phyloP scores from a whole-genome alignment of 64 coral and sea anemone genomes.

The Stichodactyla mertensii region DNA sequence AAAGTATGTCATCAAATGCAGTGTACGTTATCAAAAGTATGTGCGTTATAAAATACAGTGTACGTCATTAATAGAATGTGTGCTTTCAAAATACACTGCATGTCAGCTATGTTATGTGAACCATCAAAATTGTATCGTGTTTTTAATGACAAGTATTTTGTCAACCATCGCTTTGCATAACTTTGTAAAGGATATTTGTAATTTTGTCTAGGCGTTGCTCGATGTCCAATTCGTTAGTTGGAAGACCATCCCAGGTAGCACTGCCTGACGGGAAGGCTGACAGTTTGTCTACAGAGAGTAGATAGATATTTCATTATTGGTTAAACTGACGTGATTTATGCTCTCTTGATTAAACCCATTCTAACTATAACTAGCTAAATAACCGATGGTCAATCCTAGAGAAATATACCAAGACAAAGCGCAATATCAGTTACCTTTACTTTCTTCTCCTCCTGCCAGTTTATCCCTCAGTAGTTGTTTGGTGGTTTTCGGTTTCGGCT shows the following conservation, averaged over 20 bases:
- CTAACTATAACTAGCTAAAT: too few relatives aligned
- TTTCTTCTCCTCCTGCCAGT: conserved; percentile 51
- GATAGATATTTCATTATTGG: background rate
- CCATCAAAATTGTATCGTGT: too few relatives aligned
- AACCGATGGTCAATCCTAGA: too few relatives aligned
- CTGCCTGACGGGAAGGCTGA: conserved; percentile 51
- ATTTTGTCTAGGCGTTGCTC: conserved; percentile 43
- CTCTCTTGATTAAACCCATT: background rate
- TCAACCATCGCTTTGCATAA: background rate
- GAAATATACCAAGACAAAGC: background rate
- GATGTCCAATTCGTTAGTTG: conserved; percentile 66
- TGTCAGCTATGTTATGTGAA: too few relatives aligned
- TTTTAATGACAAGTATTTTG: too few relatives aligned
- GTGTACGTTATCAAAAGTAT: too few relatives aligned
- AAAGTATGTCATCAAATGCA: too few relatives aligned
- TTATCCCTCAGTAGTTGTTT: conserved; percentile 78
- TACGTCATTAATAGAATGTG: too few relatives aligned
- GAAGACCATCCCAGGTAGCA: conserved; percentile 83
- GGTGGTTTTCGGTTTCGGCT: conserved; percentile 81
- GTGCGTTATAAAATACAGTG: too few relatives aligned
- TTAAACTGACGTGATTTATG: background rate
- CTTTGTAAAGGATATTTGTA: conserved; percentile 83
- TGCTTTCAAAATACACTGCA: too few relatives aligned
- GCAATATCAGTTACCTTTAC: conserved; percentile 42
- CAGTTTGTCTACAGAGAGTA: conserved; percentile 44